Conservation (phyloP, 2,113 vertebrate genomes). For the Sula dactylatra region DNA sequence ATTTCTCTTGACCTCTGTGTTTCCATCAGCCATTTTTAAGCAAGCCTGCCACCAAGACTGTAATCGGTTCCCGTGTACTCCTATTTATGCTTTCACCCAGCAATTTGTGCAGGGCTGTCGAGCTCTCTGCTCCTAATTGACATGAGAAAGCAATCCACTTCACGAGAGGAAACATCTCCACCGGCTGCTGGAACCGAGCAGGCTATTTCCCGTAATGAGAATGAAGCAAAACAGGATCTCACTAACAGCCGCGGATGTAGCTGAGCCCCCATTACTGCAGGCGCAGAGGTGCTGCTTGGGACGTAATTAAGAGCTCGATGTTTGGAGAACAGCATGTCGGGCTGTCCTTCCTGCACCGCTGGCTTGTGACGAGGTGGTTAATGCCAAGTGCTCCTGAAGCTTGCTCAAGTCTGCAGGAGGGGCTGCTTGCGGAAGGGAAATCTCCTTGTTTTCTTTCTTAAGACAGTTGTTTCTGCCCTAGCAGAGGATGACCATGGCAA, state of each 20-base stretch:
- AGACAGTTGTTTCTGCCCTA: background rate
- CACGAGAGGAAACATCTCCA: slow-evolving; percentile 17
- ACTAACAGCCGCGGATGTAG: background rate
- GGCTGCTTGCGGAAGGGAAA: background rate
- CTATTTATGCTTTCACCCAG: slow-evolving; percentile 10
- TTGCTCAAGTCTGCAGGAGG: background rate
- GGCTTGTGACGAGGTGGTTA: background rate
- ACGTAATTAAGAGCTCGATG: background rate
- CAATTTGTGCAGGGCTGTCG: slow-evolving; percentile 8
- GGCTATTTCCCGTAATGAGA: slow-evolving; percentile 19
- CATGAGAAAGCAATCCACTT: slow-evolving; percentile 29
- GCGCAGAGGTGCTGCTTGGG: background rate
- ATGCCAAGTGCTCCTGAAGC: background rate
- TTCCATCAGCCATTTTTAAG: slow-evolving; percentile 9
- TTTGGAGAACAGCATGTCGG: background rate
- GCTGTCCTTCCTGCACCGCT: background rate
- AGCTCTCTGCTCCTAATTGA: slow-evolving; percentile 31
- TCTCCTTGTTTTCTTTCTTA: background rate
- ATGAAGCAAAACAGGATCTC: background rate
- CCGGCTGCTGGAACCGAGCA: background rate
- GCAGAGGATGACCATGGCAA: background rate
- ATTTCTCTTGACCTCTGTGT: background rate
- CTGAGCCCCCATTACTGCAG: background rate
- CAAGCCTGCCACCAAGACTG: background rate
- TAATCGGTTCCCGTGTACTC: background rate